Evolutionary conservation across 2,888 invertebrate genomes (phyloP), one percentile per base, ranked within the genome.

Genomic region (Philopedon plagiatum): DNA sequence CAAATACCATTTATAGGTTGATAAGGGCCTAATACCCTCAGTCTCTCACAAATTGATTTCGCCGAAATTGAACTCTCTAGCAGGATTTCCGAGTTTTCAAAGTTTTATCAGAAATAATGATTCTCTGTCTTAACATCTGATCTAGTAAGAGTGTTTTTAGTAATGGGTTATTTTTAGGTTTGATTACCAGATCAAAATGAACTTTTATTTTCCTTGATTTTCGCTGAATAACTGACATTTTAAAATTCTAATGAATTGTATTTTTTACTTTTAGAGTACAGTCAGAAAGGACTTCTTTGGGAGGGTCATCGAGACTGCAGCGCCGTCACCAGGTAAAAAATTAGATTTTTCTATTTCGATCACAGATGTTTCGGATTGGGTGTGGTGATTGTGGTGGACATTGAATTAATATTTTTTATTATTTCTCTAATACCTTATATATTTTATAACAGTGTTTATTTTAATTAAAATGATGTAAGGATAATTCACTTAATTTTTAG

Each of bases 261-360:
- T 62, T 65, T 65, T 72, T 61, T 73, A 56, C 77, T 71, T 79
- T 26, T 83, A 86, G 85, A 58, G 85, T 84, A 62, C 76, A 15
- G 77, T 82, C 15, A 77, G 77, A 7, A 84, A 81, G 76, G 86
- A 86, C 76, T 86, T 86, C 77, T 86, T 86, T 71, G 86, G 86
- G 2, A 79, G 86, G 58, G 71, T 83, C 1, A 74, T 81, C 3
- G 44, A 69, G 19, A 78, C 76, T 71, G 37, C 76, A 15, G 61
- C 76, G 15, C 58, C 78, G 32, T 58, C 73, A 51, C 58, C 73
- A 69, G 80, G 81, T 81, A 76, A 77, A 80, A 78, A 15, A 15
- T 68, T 15, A 15, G 32, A 15, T 61, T 18, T 58, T 15, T 58
- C 5, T 5, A 39, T 58, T 13, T 37, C 4, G 8, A 13, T 9